phyloP scores from a whole-genome alignment of 2,888 invertebrate species.

The Craniophora ligustri region DNA sequence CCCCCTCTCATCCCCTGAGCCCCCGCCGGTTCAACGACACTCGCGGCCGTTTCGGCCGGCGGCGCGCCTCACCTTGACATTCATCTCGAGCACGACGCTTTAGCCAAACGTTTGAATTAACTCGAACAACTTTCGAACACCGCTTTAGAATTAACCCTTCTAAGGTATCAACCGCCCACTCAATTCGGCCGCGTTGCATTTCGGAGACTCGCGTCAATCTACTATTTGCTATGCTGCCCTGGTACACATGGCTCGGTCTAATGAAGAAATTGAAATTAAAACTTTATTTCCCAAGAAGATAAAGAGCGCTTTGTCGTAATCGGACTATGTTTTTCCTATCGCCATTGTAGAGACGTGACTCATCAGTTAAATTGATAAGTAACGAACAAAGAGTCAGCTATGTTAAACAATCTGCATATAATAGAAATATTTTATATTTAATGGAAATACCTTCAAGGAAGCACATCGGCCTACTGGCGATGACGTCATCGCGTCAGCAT shows the following conservation, averaged over 20 bases:
- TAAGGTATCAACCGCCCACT: slow-evolving; percentile 56
- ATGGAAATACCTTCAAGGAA: slow-evolving; percentile 27
- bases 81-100: slow-evolving; percentile 85
- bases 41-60: slow-evolving; percentile 85
- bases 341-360: slow-evolving; percentile 39
- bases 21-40: slow-evolving; percentile 81
- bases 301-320: slow-evolving; percentile 33
- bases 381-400: slow-evolving; percentile 45
- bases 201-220: slow-evolving; percentile 55
- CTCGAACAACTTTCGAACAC: slow-evolving; percentile 72
- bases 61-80: slow-evolving; percentile 88
- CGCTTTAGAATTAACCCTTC: slow-evolving; percentile 59
- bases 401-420: slow-evolving; percentile 43
- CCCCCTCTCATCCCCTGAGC: slow-evolving; percentile 68
- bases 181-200: slow-evolving; percentile 59
- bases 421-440: slow-evolving; percentile 39
- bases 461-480: slow-evolving; percentile 14
- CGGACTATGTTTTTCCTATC: slow-evolving; percentile 33
- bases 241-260: slow-evolving; percentile 56
- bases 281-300: slow-evolving; percentile 29
- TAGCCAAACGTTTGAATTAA: slow-evolving; percentile 83
- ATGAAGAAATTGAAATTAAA: slow-evolving; percentile 64
- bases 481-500: slow-evolving; percentile 25
- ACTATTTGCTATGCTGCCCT: slow-evolving; percentile 62
- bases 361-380: slow-evolving; percentile 45